Conservation (phyloP, 2,113 vertebrate genomes). For the Oncorhynchus keta region DNA sequence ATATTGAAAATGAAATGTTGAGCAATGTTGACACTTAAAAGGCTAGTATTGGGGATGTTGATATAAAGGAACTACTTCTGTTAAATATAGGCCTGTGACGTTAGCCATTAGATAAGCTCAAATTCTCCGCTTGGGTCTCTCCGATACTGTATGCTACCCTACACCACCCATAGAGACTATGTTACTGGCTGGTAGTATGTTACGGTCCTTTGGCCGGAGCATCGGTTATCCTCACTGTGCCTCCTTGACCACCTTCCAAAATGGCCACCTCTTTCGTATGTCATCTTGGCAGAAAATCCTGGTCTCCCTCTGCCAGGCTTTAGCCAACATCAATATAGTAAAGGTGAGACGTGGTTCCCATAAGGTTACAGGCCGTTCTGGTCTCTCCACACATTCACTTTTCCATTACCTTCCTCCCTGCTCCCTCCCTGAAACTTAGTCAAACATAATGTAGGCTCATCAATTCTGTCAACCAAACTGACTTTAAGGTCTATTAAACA, state of each 20-base stretch:
- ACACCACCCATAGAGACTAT: not conserved
- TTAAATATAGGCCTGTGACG: not conserved
- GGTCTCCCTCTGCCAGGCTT: conserved; percentile 4
- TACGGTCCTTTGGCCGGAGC: not conserved
- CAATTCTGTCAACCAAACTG: conserved; percentile 17
- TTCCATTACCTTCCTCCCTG: not conserved
- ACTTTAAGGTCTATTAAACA: conserved; percentile 38
- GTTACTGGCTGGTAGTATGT: not conserved
- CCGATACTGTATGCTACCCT: not conserved
- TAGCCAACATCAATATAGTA: not conserved
- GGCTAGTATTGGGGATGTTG: not conserved
- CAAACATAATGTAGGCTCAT: conserved; percentile 31
- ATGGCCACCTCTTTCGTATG: conserved; percentile 55
- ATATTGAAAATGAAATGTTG: not conserved
- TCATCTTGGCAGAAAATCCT: conserved; percentile 44
- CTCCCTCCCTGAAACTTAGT: conserved; percentile 10
- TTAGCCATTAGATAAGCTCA: not conserved
- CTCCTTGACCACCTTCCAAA: conserved; percentile 59
- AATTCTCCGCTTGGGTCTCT: not conserved
- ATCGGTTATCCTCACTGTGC: conserved; percentile 46
- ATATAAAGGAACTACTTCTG: not conserved
- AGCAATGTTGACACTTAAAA: not conserved
- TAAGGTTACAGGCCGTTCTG: not conserved
- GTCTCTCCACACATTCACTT: not conserved
- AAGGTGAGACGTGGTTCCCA: conserved; percentile 25